Evolutionary conservation across 2,888 invertebrate genomes (phyloP).

Genomic region (Cerastoderma edule): DNA sequence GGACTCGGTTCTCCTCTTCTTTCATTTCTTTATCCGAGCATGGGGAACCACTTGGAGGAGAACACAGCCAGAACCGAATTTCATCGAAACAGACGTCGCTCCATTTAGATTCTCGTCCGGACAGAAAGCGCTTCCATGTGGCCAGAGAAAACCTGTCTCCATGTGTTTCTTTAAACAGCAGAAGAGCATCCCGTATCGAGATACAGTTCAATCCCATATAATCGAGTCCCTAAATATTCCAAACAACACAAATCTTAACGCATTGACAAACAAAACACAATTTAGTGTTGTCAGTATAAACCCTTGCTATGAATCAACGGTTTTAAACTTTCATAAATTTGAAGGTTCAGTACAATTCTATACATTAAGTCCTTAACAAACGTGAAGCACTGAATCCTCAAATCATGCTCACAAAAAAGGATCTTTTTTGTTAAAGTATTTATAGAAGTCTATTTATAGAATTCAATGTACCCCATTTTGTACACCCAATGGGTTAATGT

Average conservation of each 20-base stretch:
- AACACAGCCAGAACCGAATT: conserved; percentile 75
- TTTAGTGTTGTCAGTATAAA: no score
- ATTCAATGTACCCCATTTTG: no score
- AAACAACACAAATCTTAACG: not conserved
- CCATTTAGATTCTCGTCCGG: conserved; percentile 63
- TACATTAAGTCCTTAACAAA: no score
- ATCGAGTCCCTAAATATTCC: conserved; percentile 57
- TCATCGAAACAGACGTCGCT: conserved; percentile 79
- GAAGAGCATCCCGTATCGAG: conserved; percentile 73
- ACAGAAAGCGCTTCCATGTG: conserved; percentile 76
- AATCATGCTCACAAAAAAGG: no score
- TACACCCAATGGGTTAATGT: no score
- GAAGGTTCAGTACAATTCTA: no score
- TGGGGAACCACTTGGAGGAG: conserved; percentile 63
- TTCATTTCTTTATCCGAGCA: conserved; percentile 64
- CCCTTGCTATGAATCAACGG: no score
- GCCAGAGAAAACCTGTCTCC: conserved; percentile 76
- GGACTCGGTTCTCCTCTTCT: conserved; percentile 65
- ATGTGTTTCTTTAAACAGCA: conserved; percentile 78
- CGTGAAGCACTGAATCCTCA: no score
- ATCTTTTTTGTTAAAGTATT: no score
- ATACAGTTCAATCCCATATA: conserved; percentile 67
- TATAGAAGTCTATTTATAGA: no score
- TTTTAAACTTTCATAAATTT: no score
- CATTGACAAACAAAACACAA: no score